Conservation (phyloP, 2,888 invertebrate genomes). For the Caenorhabditis sp. region DNA sequence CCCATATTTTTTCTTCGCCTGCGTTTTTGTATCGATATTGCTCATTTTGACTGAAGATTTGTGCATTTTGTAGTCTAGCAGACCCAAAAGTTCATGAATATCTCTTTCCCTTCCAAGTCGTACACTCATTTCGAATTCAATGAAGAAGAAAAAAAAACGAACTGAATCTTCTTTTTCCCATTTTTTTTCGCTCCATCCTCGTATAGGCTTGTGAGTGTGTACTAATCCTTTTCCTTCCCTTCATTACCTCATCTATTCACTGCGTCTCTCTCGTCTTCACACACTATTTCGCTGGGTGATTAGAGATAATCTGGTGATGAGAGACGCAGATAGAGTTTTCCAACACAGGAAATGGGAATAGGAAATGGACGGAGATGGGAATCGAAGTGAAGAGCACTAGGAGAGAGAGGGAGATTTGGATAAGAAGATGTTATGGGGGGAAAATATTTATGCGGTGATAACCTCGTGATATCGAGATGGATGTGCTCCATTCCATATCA, state of each 20-base stretch:
- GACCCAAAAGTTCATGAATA: no score
- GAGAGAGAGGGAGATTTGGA: not conserved
- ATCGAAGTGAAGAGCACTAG: not conserved
- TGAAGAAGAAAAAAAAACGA: conserved; percentile 14
- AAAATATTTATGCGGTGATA: not conserved
- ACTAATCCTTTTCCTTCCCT: conserved; percentile 27
- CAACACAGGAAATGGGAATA: conserved; percentile 19
- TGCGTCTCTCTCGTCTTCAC: conserved; percentile 21
- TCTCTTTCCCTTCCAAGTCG: not conserved
- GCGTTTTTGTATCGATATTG: no score
- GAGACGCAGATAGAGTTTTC: conserved; percentile 14
- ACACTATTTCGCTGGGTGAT: conserved; percentile 34
- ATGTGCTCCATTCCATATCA: not conserved
- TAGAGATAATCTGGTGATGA: conserved; percentile 16
- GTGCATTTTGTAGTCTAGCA: no score
- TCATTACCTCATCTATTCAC: conserved; percentile 55
- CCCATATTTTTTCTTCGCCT: no score
- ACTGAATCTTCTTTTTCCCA: conserved; percentile 21
- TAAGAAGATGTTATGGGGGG: not conserved
- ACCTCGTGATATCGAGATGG: not conserved
- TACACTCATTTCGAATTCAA: conserved; percentile 11
- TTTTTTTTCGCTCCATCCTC: conserved; percentile 5
- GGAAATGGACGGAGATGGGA: not conserved
- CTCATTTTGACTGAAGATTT: no score
- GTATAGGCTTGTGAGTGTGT: not conserved